Evolutionary conservation across 2,113 vertebrate genomes (phyloP).

Genomic region (Leptodactylus fuscus): DNA sequence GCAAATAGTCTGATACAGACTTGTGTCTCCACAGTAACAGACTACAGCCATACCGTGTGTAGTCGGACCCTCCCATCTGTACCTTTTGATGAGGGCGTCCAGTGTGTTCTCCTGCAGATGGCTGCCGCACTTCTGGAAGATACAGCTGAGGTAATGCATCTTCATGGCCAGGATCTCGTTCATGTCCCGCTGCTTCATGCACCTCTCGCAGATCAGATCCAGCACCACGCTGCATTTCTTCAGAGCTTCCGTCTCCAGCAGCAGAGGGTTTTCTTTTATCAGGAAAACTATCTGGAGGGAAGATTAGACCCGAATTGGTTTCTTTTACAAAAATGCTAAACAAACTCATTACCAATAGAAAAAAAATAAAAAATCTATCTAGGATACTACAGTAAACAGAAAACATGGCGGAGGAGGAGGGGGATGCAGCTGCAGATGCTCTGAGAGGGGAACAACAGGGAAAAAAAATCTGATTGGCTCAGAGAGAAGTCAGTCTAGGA

Average conservation of each 20-base stretch:
- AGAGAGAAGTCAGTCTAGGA: too few species aligned
- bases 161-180: constrained; percentile 98
- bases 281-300: constrained; percentile 86
- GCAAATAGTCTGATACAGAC: too few species aligned
- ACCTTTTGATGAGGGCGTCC: constrained; percentile 91
- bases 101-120: constrained; percentile 91
- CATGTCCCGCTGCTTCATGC: constrained; percentile 97
- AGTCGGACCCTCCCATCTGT: neutral
- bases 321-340: too few species aligned
- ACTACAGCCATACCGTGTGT: neutral
- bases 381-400: too few species aligned
- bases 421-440: neutral
- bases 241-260: constrained; percentile 84
- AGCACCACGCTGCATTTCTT: constrained; percentile 89
- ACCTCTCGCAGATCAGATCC: constrained; percentile 96
- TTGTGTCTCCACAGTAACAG: neutral
- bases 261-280: constrained; percentile 90
- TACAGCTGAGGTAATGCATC: constrained; percentile 96
- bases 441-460: too few species aligned
- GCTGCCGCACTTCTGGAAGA: constrained; percentile 87
- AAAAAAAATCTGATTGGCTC: too few species aligned
- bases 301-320: neutral
- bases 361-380: too few species aligned
- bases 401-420: too few species aligned
- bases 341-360: too few species aligned